Conservation (phyloP, 2,113 vertebrate genomes). For the Marmota flaviventris region DNA sequence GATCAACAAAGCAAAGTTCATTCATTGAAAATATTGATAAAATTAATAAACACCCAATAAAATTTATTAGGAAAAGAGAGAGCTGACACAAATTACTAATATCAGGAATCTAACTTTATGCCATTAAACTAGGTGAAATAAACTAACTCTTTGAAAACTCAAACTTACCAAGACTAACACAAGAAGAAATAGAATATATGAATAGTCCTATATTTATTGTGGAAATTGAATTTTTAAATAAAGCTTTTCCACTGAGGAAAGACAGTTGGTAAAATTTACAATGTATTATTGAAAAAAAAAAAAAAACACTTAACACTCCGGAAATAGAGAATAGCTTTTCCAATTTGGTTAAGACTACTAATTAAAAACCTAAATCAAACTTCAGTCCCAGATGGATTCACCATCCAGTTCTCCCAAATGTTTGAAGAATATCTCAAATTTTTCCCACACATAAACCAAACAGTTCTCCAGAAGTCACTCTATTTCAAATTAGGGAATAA, state of each 20-base stretch:
- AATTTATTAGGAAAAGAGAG: background rate
- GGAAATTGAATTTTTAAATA: slow-evolving; percentile 38
- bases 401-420: background rate
- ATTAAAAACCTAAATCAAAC: slow-evolving; percentile 31
- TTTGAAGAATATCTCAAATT: background rate
- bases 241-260: slow-evolving; percentile 26
- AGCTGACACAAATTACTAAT: background rate
- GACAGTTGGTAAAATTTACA: background rate
- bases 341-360: background rate
- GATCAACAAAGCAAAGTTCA: slow-evolving; percentile 25
- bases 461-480: background rate
- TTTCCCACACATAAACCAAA: too few relatives aligned
- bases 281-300: background rate
- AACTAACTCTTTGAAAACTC: slow-evolving; percentile 17
- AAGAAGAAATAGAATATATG: background rate
- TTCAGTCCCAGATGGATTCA: background rate
- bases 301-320: background rate
- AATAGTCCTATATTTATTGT: background rate
- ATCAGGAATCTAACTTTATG: background rate
- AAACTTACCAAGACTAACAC: slow-evolving; percentile 19
- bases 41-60: background rate
- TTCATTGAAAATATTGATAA: slow-evolving; percentile 29
- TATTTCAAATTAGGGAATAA: background rate
- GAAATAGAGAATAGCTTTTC: background rate
- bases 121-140: background rate